Evolutionary conservation across 2,888 invertebrate genomes (phyloP).

Genomic region (Gymnocheta viridis): DNA sequence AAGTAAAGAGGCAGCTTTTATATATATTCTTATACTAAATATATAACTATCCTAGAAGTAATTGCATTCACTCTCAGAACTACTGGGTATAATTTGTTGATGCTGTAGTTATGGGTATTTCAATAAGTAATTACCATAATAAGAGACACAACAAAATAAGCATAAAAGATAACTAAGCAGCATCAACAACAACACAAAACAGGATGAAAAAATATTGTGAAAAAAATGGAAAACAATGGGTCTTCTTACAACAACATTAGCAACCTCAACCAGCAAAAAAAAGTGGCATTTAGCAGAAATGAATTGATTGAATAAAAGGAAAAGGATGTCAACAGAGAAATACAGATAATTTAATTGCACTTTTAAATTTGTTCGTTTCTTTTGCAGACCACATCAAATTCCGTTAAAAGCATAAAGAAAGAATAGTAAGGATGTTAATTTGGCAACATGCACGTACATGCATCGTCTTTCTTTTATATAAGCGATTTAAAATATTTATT

Average conservation of each 20-base stretch:
- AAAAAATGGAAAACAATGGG: neutral
- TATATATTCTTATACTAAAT: too few species aligned
- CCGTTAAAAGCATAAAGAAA: neutral
- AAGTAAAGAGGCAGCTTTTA: too few species aligned
- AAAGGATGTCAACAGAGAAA: conserved; percentile 31
- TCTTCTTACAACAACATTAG: neutral
- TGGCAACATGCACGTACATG: neutral
- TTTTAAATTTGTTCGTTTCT: neutral
- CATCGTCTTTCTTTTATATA: neutral
- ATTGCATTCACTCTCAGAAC: neutral
- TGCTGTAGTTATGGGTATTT: neutral
- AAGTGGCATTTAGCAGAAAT: conserved; percentile 20
- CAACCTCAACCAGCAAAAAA: conserved; percentile 11
- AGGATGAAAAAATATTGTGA: neutral
- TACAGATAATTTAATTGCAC: conserved; percentile 43
- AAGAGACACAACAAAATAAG: conserved; percentile 22
- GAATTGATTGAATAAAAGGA: conserved; percentile 45
- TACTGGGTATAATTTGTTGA: neutral
- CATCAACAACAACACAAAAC: neutral
- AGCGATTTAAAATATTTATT: conserved; percentile 13
- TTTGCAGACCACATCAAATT: neutral
- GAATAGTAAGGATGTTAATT: neutral
- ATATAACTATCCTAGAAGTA: too few species aligned
- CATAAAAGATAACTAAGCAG: neutral
- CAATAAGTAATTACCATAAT: conserved; percentile 38